Evolutionary conservation across 2,113 vertebrate species (phyloP).

Genomic region (Holacanthus passer): DNA sequence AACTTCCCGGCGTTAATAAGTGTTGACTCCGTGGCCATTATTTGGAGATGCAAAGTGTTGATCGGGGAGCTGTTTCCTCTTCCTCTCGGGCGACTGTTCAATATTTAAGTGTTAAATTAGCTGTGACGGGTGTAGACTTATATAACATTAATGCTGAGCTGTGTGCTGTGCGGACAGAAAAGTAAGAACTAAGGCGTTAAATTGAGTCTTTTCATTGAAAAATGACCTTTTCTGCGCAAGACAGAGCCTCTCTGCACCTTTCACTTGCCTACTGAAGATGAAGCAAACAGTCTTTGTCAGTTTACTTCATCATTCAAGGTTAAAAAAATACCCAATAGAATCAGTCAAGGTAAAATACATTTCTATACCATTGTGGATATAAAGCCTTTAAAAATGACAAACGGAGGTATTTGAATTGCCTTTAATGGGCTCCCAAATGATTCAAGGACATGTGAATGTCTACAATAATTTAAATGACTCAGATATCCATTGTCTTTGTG

Average conservation of each 20-base stretch:
- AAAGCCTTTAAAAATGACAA: not conserved
- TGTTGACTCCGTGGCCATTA: not conserved
- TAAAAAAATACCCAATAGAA: not conserved
- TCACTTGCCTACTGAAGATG: not conserved
- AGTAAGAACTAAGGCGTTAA: not conserved
- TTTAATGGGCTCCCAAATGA: not conserved
- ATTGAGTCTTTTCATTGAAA: not conserved
- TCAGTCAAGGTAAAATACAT: constrained; percentile 13
- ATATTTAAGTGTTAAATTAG: constrained; percentile 3
- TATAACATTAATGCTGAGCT: not conserved
- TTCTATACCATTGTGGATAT: not conserved
- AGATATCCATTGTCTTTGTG: not conserved
- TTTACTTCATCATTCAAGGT: not conserved
- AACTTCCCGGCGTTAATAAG: constrained; percentile 12
- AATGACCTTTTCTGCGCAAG: not conserved
- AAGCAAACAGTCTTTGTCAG: not conserved
- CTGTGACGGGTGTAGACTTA: not conserved
- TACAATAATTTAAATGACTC: not conserved
- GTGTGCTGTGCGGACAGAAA: not conserved
- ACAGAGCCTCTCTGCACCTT: not conserved
- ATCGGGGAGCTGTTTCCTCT: constrained; percentile 9
- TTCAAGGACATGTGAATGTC: constrained; percentile 14
- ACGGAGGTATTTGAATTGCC: not conserved
- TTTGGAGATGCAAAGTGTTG: constrained; percentile 9
- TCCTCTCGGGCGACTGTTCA: constrained; percentile 7